Conservation (phyloP, 1,140 invertebrate genomes). For the Rhysida immarginata region DNA sequence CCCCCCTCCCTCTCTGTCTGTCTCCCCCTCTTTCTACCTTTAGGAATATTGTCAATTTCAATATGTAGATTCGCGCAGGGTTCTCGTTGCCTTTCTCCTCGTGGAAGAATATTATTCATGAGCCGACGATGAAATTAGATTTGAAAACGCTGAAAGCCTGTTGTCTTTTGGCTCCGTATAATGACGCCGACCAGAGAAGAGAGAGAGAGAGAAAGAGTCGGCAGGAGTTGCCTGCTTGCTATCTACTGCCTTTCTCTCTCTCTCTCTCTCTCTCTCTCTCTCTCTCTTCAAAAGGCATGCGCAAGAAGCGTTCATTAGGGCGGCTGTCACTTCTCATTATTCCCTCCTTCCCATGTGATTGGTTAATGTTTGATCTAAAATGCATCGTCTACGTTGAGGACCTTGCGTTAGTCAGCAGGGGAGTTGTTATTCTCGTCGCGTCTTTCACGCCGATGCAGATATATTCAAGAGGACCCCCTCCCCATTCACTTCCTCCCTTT, state of each 20-base stretch:
- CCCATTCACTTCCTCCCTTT: too few species aligned
- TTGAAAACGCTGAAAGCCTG: conserved; percentile 26
- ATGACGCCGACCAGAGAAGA: conserved; percentile 4
- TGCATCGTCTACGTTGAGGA: conserved; percentile 4
- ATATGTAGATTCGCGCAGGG: conserved; percentile 3
- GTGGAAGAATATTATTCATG: conserved; percentile 19
- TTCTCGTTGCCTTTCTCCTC: too few species aligned
- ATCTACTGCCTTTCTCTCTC: neutral
- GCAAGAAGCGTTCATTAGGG: conserved; percentile 18
- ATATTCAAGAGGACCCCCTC: too few species aligned
- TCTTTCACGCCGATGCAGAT: too few species aligned
- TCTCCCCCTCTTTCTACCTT: too few species aligned
- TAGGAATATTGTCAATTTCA: conserved; percentile 8
- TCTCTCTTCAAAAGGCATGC: conserved; percentile 6
- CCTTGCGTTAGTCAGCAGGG: conserved; percentile 5
- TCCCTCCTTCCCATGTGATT: conserved; percentile 7
- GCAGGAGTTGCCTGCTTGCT: neutral
- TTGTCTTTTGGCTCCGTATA: conserved; percentile 13
- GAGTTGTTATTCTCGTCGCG: neutral
- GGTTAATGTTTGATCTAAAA: conserved; percentile 21
- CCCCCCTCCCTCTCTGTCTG: too few species aligned
- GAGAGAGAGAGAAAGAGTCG: neutral
- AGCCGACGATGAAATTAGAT: conserved; percentile 24
- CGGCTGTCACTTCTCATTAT: conserved; percentile 17
- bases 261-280: conserved; percentile 8